phyloP scores from a whole-genome alignment of 1,140 invertebrate species.

The Pseudomyrmex pallidus region DNA sequence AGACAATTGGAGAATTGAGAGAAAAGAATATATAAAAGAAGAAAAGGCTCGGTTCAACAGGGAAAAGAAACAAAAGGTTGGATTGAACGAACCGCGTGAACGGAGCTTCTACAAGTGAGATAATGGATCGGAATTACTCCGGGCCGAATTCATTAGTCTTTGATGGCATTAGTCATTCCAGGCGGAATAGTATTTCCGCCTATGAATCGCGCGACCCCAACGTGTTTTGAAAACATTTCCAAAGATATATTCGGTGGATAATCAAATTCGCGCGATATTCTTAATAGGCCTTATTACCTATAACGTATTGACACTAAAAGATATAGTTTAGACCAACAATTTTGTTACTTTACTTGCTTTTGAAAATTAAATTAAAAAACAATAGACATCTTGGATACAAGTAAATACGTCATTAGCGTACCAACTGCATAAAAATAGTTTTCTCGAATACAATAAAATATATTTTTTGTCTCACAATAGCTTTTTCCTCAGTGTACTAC shows the following conservation, averaged over 20 bases:
- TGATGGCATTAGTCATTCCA: conserved; percentile 55
- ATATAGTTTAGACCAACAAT: too few relatives aligned
- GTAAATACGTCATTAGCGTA: too few relatives aligned
- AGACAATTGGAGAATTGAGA: conserved; percentile 43
- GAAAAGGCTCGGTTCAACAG: conserved; percentile 21
- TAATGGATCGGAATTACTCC: conserved; percentile 64
- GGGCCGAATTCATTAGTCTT: conserved; percentile 65
- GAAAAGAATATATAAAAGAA: conserved; percentile 36
- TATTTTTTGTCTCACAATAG: too few relatives aligned
- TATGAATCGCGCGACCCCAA: conserved; percentile 14
- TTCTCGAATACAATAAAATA: too few relatives aligned
- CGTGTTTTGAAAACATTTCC: conserved; percentile 37
- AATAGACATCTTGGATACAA: too few relatives aligned
- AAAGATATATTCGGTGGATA: background rate
- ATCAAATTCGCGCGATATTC: background rate
- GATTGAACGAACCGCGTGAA: conserved; percentile 30
- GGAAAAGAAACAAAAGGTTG: conserved; percentile 55
- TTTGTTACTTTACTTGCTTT: too few relatives aligned
- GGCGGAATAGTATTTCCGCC: conserved; percentile 58
- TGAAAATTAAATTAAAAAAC: too few relatives aligned
- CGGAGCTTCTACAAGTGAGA: conserved; percentile 54
- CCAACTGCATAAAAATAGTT: too few relatives aligned
- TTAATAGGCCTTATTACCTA: background rate
- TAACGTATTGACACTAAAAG: too few relatives aligned
- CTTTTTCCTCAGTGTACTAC: too few relatives aligned